phyloP scores from a whole-genome alignment of 2,113 vertebrate genomes.

The Psittacara wagleri region DNA sequence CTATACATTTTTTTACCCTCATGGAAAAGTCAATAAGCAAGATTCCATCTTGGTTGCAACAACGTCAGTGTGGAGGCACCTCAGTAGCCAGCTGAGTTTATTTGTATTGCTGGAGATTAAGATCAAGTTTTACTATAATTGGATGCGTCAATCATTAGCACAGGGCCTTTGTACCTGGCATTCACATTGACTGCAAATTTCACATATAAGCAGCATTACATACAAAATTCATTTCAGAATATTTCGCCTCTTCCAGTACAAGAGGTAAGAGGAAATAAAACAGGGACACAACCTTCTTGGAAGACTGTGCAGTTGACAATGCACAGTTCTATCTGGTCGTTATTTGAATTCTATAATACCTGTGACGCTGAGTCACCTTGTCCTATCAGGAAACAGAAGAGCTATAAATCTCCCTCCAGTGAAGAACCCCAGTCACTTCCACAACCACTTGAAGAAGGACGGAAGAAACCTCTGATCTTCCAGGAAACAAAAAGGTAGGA shows the following conservation, averaged over 20 bases:
- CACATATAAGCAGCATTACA: not conserved
- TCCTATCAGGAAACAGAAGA: slow-evolving; percentile 41
- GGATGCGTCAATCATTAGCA: not conserved
- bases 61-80: not conserved
- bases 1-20: not conserved
- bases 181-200: not conserved
- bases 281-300: not conserved
- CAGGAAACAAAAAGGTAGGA: slow-evolving; percentile 25
- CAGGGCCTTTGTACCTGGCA: fast-evolving
- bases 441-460: not conserved
- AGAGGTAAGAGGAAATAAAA: not conserved
- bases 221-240: not conserved
- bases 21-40: not conserved
- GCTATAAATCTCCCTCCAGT: slow-evolving; percentile 11
- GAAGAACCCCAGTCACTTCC: not conserved
- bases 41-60: not conserved
- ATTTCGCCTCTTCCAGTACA: not conserved
- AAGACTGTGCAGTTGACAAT: not conserved
- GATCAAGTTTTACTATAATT: not conserved
- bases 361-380: slow-evolving; percentile 28
- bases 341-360: not conserved
- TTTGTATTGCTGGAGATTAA: not conserved
- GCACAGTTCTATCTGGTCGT: not conserved
- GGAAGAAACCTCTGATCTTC: not conserved
- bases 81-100: not conserved